phyloP scores from a whole-genome alignment of 2,797 vertebrate genomes.

The Microhierax caerulescens region DNA sequence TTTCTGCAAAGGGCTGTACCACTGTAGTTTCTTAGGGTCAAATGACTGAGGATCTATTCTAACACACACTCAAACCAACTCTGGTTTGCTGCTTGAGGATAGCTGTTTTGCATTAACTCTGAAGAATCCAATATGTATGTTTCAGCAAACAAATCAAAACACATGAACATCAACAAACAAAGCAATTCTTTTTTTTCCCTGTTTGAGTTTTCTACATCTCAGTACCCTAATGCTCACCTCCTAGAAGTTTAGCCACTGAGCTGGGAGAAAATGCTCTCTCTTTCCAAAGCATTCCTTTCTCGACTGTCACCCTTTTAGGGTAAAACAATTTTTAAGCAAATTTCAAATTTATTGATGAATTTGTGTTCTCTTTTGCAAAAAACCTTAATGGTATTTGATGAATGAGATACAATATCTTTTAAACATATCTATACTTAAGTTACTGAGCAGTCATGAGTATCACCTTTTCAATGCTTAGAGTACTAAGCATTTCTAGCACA shows the following conservation, averaged over 20 bases:
- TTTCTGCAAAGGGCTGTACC: neutral
- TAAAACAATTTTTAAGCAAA: neutral
- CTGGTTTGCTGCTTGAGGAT: neutral
- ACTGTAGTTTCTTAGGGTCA: neutral
- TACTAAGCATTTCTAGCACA: neutral
- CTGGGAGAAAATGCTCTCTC: neutral
- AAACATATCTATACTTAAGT: neutral
- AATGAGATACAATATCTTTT: neutral
- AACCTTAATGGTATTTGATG: neutral
- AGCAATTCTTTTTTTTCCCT: neutral
- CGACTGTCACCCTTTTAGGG: neutral
- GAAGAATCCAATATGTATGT: neutral
- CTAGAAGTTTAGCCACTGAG: neutral
- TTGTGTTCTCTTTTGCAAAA: neutral
- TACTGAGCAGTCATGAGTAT: neutral
- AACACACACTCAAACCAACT: neutral
- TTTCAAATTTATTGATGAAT: neutral
- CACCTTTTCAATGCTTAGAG: neutral
- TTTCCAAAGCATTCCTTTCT: neutral
- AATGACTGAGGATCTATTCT: neutral
- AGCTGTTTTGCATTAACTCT: neutral
- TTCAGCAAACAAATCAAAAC: neutral
- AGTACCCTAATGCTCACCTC: neutral
- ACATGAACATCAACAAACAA: neutral
- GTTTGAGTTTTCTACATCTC: neutral